phyloP scores from a whole-genome alignment of 2,888 invertebrate species.

The Notodonta dromedarius region DNA sequence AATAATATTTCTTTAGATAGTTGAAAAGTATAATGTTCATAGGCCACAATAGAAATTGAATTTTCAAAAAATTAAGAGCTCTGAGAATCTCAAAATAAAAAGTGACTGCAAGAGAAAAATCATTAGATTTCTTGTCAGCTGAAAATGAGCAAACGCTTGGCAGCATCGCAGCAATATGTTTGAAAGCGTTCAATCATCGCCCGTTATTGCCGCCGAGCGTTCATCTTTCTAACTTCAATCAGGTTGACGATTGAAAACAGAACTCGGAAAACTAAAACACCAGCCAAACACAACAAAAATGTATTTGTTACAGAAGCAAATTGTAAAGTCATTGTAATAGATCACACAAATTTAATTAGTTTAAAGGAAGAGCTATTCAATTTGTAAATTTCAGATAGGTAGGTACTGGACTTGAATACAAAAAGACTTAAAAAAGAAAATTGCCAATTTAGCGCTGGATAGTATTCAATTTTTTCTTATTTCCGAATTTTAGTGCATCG shows the following conservation, averaged over 20 bases:
- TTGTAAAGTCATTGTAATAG: background rate
- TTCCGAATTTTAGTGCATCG: slow-evolving; percentile 20
- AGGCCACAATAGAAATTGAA: too few species aligned
- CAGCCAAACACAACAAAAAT: background rate
- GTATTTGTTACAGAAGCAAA: background rate
- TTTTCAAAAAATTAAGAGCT: too few species aligned
- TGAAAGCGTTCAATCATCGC: slow-evolving; percentile 10
- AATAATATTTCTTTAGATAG: too few species aligned
- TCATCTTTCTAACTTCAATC: slow-evolving; percentile 1
- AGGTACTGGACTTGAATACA: background rate
- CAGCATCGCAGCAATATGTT: slow-evolving; percentile 10
- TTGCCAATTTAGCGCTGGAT: slow-evolving; percentile 3
- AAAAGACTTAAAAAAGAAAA: background rate
- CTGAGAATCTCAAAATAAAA: too few species aligned
- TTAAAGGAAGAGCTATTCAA: background rate
- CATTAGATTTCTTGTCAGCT: slow-evolving; percentile 5
- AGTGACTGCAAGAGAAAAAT: background rate
- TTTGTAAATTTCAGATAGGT: background rate
- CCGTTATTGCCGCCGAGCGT: background rate
- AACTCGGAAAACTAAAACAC: background rate
- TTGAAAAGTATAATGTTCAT: too few species aligned
- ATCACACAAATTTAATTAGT: background rate
- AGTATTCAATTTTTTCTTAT: background rate
- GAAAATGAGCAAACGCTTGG: slow-evolving; percentile 6
- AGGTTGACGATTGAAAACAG: background rate